phyloP scores from a whole-genome alignment of 2,797 vertebrate species.

The Pitangus sulphuratus region DNA sequence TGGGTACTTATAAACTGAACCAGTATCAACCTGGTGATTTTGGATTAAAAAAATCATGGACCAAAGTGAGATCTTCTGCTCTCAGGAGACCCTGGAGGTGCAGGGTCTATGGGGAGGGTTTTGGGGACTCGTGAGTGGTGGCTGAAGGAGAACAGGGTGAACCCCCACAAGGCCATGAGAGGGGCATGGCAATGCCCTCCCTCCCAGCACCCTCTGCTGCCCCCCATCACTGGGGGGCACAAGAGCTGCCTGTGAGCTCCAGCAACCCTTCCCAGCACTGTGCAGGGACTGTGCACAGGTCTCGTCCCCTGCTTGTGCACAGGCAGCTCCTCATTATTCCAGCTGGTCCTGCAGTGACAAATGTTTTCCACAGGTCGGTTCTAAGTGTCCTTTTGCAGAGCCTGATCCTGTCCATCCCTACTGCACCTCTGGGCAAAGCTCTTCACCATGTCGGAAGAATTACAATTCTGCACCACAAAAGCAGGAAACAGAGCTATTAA shows the following conservation, averaged over 20 bases:
- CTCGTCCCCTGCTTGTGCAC: background rate
- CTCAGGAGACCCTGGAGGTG: accelerated
- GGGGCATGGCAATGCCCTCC: accelerated
- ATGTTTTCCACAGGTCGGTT: background rate
- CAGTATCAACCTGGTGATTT: background rate
- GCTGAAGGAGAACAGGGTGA: background rate
- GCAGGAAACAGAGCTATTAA: conserved; percentile 40
- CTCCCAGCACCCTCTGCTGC: background rate
- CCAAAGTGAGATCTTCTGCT: background rate
- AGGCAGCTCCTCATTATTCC: background rate
- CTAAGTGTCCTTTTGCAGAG: background rate
- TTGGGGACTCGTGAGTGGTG: background rate
- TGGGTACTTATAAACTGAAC: background rate
- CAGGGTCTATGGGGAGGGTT: background rate
- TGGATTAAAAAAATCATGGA: background rate
- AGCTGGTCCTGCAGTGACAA: background rate
- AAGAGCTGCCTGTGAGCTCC: accelerated
- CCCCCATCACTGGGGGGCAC: accelerated
- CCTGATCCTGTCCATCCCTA: background rate
- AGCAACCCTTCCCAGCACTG: accelerated
- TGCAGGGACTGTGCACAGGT: accelerated
- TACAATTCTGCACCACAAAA: conserved; percentile 46
- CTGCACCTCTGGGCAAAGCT: background rate
- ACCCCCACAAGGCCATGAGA: background rate
- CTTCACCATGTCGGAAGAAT: background rate